Percentiles rank a stretch among this genome's conserved stretches.
Evolutionary conservation across 2,113 vertebrate species (phyloP).

Genomic region (Engraulis encrasicolus): DNA sequence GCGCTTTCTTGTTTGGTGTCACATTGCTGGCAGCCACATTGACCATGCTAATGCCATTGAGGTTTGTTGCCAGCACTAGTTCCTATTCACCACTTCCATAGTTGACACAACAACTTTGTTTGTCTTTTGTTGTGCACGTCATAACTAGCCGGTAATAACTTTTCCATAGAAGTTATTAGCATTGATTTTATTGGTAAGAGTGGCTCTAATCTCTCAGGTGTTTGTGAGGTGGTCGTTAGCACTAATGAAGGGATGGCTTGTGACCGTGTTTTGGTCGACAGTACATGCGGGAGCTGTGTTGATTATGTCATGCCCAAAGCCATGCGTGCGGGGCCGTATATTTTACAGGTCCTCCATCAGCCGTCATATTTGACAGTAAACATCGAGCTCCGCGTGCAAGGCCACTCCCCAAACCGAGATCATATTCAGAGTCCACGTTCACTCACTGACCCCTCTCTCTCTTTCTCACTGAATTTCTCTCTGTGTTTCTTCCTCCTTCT

Average conservation of each 20-base stretch:
- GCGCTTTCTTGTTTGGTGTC: neutral
- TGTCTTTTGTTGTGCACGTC: no score
- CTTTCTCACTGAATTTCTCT: no score
- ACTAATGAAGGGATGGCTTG: neutral
- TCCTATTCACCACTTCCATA: neutral
- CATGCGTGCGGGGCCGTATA: neutral
- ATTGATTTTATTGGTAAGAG: neutral
- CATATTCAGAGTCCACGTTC: neutral
- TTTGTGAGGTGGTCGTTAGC: neutral
- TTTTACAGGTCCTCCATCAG: neutral
- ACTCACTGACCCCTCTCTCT: neutral
- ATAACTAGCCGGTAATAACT: no score
- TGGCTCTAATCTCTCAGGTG: neutral
- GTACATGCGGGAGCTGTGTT: neutral
- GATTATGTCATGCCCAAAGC: neutral
- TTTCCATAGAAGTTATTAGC: no score
- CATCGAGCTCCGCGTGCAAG: neutral
- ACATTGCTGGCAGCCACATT: neutral
- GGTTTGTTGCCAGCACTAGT: neutral
- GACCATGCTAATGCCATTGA: neutral
- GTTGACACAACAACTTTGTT: neutral
- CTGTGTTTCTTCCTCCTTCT: no score
- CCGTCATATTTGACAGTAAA: neutral
- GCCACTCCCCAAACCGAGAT: no score
- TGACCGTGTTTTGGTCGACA: neutral